A percentile compares a stretch with the other conserved stretches of the same genome.
Evolutionary conservation across 2,113 vertebrate species (phyloP).

Genomic region (Lota lota): DNA sequence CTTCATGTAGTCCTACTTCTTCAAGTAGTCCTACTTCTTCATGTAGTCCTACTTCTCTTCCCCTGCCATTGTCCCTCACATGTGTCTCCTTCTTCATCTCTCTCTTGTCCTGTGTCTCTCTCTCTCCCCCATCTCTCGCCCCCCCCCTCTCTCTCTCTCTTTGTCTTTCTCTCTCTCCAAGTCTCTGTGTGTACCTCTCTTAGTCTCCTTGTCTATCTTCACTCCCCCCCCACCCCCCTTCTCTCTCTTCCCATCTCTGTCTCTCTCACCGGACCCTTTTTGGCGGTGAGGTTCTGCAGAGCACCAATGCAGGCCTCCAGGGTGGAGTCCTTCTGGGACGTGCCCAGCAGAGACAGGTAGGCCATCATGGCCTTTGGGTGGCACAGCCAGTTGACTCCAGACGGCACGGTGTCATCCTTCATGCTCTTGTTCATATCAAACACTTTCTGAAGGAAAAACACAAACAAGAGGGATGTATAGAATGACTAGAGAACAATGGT

Average conservation of each 20-base stretch:
- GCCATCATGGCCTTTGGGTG: conserved; percentile 82
- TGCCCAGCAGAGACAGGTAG: conserved; percentile 83
- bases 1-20: too few species aligned
- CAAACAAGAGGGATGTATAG: not conserved
- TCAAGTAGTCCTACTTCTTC: too few species aligned
- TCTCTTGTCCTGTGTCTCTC: too few species aligned
- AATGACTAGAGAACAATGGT: not conserved
- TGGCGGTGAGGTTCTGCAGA: conserved; percentile 91
- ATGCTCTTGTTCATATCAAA: conserved; percentile 54
- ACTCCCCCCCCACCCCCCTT: not conserved
- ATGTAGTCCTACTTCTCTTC: too few species aligned
- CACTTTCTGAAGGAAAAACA: conserved; percentile 54
- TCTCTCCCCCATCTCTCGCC: too few species aligned
- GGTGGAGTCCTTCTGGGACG: conserved; percentile 81
- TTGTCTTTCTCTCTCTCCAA: too few species aligned
- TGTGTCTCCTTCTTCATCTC: too few species aligned
- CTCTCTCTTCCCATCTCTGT: not conserved
- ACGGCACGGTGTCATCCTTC: conserved; percentile 68
- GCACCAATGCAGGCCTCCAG: conserved; percentile 88
- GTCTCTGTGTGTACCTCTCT: not conserved
- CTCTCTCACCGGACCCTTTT: conserved; percentile 73
- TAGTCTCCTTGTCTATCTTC: not conserved
- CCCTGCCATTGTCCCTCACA: too few species aligned
- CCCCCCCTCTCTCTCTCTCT: not conserved
- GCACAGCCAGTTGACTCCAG: conserved; percentile 79